Evolutionary conservation across 2,113 vertebrate species (phyloP).

Genomic region (Macrotus californicus): DNA sequence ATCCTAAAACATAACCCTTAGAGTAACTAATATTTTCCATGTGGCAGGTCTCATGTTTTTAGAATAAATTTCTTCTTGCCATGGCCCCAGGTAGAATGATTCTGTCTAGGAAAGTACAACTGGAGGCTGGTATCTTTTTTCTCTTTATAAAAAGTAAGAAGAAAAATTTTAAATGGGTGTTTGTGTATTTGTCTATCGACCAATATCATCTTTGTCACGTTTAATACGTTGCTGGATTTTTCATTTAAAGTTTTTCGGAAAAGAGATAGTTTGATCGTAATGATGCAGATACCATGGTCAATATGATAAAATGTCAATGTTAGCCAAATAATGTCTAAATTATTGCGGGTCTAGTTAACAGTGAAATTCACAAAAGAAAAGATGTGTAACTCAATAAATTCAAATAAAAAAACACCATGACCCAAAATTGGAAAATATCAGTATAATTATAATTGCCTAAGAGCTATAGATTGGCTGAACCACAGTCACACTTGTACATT

Average conservation of each 20-base stretch:
- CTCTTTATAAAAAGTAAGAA: constrained; percentile 9
- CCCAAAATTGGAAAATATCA: neutral
- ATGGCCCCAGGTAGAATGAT: constrained; percentile 58
- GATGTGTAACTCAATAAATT: neutral
- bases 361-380: neutral
- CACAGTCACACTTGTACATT: neutral
- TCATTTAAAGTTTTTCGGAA: neutral
- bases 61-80: constrained; percentile 78
- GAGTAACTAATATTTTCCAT: constrained; percentile 72
- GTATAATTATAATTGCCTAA: neutral
- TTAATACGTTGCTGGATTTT: neutral
- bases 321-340: neutral
- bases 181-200: neutral
- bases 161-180: neutral
- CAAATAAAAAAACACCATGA: neutral
- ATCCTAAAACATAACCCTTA: constrained; percentile 63
- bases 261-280: neutral
- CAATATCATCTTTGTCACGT: neutral
- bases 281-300: neutral
- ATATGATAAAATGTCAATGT: neutral
- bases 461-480: neutral
- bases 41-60: constrained; percentile 76
- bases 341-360: neutral
- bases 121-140: neutral
- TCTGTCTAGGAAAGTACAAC: constrained; percentile 60